Conservation (phyloP, 2,797 vertebrate genomes). For the Botia kubotai region DNA sequence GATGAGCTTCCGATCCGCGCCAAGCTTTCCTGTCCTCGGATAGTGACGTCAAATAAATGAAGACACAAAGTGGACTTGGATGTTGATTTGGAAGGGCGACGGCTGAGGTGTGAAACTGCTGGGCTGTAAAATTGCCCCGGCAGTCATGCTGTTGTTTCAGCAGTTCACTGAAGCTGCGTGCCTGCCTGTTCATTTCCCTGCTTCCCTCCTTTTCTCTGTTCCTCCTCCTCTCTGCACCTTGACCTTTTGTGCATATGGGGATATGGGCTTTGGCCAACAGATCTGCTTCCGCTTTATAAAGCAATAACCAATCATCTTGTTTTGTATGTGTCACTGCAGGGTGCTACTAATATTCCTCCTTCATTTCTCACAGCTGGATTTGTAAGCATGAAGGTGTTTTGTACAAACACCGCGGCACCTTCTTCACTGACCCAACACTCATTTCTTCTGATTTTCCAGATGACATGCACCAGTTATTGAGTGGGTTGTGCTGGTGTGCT, state of each 20-base stretch:
- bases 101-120: slow-evolving; percentile 83
- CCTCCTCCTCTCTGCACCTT: neutral
- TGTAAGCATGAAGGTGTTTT: slow-evolving; percentile 61
- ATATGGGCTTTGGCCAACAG: slow-evolving; percentile 59
- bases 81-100: slow-evolving; percentile 73
- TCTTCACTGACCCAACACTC: slow-evolving; percentile 59
- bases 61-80: slow-evolving; percentile 78
- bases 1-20: slow-evolving; percentile 67
- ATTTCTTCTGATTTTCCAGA: slow-evolving; percentile 79
- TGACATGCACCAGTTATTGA: slow-evolving; percentile 81
- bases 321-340: slow-evolving; percentile 58
- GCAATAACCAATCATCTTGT: slow-evolving; percentile 59
- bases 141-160: slow-evolving; percentile 86
- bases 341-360: slow-evolving; percentile 51
- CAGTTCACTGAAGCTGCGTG: slow-evolving; percentile 80
- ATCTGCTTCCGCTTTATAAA: slow-evolving; percentile 56
- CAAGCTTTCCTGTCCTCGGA: slow-evolving; percentile 74
- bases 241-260: slow-evolving; percentile 31
- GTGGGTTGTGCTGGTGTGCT: slow-evolving; percentile 57
- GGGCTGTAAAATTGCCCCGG: slow-evolving; percentile 90
- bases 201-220: slow-evolving; percentile 46
- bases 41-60: slow-evolving; percentile 84
- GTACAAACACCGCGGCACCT: slow-evolving; percentile 1
- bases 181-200: slow-evolving; percentile 69
- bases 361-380: slow-evolving; percentile 38